Evolutionary conservation across 23 tunicate species (phyloP).

Genomic region (Halocynthia aurantium): DNA sequence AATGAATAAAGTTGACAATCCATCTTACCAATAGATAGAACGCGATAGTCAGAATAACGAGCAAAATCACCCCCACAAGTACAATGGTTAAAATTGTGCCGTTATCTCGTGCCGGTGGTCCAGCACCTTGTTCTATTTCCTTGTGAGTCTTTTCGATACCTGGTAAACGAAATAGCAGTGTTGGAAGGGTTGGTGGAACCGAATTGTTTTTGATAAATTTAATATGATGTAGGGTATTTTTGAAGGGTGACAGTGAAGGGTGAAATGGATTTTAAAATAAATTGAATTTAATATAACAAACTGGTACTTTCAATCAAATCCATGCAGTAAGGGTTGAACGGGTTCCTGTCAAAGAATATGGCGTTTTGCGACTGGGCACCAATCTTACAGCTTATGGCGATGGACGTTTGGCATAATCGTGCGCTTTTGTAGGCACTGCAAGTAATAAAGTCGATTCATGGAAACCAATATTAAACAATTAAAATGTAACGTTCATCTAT

Average conservation of each 20-base stretch:
- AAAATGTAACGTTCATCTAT: no score
- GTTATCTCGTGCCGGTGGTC: not conserved
- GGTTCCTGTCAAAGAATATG: no score
- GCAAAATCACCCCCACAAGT: not conserved
- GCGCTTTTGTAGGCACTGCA: no score
- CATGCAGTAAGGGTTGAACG: no score
- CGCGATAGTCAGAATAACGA: not conserved
- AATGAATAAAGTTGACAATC: not conserved
- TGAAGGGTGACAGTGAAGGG: not conserved
- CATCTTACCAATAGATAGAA: not conserved
- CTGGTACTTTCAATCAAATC: no score
- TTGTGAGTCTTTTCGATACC: not conserved
- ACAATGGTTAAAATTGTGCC: not conserved
- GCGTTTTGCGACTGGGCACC: no score
- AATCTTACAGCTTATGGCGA: no score
- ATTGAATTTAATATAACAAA: no score
- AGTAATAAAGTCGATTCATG: no score
- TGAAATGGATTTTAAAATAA: no score
- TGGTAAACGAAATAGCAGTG: not conserved
- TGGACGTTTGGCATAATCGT: no score
- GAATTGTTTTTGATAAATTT: not conserved
- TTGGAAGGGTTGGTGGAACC: not conserved
- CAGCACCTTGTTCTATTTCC: not conserved
- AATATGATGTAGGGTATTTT: not conserved
- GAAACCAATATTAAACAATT: no score